Conservation (phyloP, 64 coral and sea anemone species). For the Porites australiensis region DNA sequence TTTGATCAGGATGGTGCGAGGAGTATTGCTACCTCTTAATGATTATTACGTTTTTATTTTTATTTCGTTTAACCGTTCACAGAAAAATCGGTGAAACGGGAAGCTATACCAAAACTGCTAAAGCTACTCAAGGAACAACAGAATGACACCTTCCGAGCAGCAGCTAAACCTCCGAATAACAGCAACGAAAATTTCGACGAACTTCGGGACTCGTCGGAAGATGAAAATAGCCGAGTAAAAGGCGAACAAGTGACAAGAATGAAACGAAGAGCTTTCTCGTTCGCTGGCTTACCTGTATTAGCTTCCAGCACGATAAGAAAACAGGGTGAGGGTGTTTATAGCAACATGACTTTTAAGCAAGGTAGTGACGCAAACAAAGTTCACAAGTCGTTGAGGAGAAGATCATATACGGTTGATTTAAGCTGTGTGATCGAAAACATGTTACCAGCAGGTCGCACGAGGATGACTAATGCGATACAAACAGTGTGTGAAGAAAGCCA, state of each 20-base stretch:
- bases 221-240: background rate
- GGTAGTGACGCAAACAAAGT: background rate
- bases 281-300: background rate
- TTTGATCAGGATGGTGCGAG: too few relatives aligned
- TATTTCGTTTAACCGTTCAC: background rate
- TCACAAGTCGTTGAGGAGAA: background rate
- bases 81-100: constrained; percentile 4
- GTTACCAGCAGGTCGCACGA: background rate
- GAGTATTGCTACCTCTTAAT: background rate
- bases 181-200: background rate
- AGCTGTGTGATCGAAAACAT: background rate
- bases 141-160: constrained; percentile 23
- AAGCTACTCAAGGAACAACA: constrained; percentile 13
- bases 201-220: background rate
- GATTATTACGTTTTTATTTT: background rate
- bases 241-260: background rate
- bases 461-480: background rate
- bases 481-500: background rate
- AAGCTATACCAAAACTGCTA: constrained; percentile 15
- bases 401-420: background rate
- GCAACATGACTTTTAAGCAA: background rate
- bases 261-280: constrained; percentile 11
- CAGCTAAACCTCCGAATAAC: background rate
- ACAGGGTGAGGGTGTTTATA: background rate
- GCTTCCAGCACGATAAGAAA: background rate